Evolutionary conservation across 2,797 vertebrate species (phyloP).

Genomic region (Otolemur crassicaudatus): DNA sequence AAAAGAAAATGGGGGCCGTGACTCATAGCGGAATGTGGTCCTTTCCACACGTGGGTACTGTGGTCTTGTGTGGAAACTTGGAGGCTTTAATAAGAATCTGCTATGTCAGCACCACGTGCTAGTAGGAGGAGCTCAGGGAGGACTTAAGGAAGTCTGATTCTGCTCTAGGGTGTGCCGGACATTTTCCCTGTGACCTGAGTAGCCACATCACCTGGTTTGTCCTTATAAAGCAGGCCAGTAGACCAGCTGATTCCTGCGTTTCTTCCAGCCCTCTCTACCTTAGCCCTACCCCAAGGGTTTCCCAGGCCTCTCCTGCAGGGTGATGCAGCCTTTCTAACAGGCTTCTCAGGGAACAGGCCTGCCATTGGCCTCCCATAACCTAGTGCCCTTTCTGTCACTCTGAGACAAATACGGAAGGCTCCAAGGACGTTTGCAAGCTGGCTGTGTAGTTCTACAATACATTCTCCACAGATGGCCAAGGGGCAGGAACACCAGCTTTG

Average conservation of each 20-base stretch:
- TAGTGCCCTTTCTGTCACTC: background rate
- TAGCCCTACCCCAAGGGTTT: background rate
- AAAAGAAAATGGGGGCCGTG: background rate
- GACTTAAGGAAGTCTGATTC: background rate
- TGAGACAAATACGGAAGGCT: background rate
- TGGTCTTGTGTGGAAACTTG: background rate
- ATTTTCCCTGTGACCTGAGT: background rate
- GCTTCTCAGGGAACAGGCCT: background rate
- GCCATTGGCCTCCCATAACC: background rate
- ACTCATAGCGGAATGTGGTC: background rate
- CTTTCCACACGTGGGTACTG: background rate
- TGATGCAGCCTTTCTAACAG: background rate
- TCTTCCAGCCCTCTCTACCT: background rate
- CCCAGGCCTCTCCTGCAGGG: background rate
- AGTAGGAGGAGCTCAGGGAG: background rate
- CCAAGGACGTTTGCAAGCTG: background rate
- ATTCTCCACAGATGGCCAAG: background rate
- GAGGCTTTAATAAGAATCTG: background rate
- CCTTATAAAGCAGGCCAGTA: background rate
- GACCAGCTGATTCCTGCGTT: background rate
- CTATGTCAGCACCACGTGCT: background rate
- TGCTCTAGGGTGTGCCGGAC: background rate
- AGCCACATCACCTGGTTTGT: background rate
- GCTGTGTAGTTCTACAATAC: background rate
- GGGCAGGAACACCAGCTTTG: background rate